Evolutionary conservation across 2,113 vertebrate species (phyloP), one percentile per base, ranked within the genome.

Genomic region (Poeciliopsis retropinna): DNA sequence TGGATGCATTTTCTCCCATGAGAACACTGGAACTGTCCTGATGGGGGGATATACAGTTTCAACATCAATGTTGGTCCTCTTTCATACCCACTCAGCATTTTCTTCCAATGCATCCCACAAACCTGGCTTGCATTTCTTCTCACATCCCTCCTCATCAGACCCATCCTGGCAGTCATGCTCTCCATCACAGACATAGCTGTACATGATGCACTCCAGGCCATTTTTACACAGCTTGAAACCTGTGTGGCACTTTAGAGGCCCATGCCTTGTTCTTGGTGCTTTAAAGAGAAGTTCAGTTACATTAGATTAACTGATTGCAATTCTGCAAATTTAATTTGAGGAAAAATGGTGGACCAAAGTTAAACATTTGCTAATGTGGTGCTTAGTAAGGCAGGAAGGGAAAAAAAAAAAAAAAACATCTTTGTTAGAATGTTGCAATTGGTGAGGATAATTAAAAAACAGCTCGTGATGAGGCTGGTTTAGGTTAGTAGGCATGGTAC

Each of bases 161-260:
- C 95, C 95, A 34, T 97, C 96, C 0, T n/a, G 32, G 68, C 96
- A 96, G 90, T 97, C 96, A 3, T 15, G 66, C 64, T 95, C 93
- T 4, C 96, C 95, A 13, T 97, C 94, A 51, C 96, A 96, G 62
- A 95, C 1, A 0, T 94, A 94, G 37, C 91, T 93, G 44, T 79
- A 88, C 63, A 94, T 86, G 0, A 97, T 79, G 0, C 96, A 97
- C 25, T 92, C 92, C 0, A 88, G 88, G 41, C 94, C 93, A 0
- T 96, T 90, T 1, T 1, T 85, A 78, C 96, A 97, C 3, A 39
- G 83, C 69, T 81, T 69, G 30, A 94, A 95, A 0, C 92, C 93
- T 14, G 39, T 68, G 13, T 70, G 79, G 67, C 93, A 94, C 66
- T 30, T 91, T 29, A 92, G 5, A 28, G 87, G 77, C 0, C 61